A percentile compares a stretch with the other conserved stretches of the same genome.
Evolutionary conservation across 2,888 invertebrate species (phyloP).

Genomic region (Synergus laeviventris): DNA sequence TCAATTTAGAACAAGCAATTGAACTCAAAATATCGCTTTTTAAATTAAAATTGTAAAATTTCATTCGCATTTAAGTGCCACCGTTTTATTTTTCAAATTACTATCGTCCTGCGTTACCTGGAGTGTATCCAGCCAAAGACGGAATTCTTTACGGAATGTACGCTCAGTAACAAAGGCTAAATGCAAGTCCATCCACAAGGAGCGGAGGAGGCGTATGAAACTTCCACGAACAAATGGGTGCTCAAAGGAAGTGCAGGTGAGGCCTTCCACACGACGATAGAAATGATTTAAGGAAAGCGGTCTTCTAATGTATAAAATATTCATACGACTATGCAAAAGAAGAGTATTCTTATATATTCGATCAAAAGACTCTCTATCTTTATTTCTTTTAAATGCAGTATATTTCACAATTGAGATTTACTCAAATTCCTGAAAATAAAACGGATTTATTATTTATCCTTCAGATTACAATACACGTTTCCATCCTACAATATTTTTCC

Average conservation of each 20-base stretch:
- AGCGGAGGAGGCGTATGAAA: slow-evolving; percentile 49
- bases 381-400: too few species aligned
- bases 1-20: not conserved
- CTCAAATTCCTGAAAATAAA: too few species aligned
- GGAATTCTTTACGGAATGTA: slow-evolving; percentile 54
- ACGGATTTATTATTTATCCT: too few species aligned
- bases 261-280: slow-evolving; percentile 50
- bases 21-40: not conserved
- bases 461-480: too few species aligned
- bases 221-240: slow-evolving; percentile 47
- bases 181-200: slow-evolving; percentile 43
- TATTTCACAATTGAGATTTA: too few species aligned
- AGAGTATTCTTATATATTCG: too few species aligned
- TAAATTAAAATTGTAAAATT: not conserved
- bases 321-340: not conserved
- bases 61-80: not conserved
- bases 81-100: slow-evolving; percentile 8
- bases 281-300: slow-evolving; percentile 11
- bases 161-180: slow-evolving; percentile 49
- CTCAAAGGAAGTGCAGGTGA: slow-evolving; percentile 51
- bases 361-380: too few species aligned
- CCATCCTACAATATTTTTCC: too few species aligned
- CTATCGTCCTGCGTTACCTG: slow-evolving; percentile 25
- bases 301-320: not conserved
- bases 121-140: slow-evolving; percentile 46